Evolutionary conservation across 2,888 invertebrate species (phyloP), one percentile per base, ranked within the genome.

Genomic region (Phyllotreta cruciferae): DNA sequence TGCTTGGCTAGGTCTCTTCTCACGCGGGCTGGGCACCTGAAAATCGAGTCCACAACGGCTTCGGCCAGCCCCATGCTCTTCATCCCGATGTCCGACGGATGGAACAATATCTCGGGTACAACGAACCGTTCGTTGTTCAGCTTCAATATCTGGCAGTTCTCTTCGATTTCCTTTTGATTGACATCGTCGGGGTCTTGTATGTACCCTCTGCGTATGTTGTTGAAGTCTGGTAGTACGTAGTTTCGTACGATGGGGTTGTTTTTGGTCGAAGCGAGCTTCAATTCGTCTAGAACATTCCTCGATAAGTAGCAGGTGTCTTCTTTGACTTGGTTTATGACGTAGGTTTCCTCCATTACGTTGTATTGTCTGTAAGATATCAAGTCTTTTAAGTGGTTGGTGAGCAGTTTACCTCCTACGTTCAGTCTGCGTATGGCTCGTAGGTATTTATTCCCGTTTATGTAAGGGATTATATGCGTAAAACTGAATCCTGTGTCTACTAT

Each of bases 281-380:
- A 90, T 73, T 97, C 96, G 13, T 83, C 82, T 74, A 87, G 86
- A 74, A 96, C 95, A 77, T 98, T 85, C 70, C 87, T 84, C 0
- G 97, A 91, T 0, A 98, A 95, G 83, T 90, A 99, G 79, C 98
- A 98, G 0, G 93, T 89, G 79, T 99, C 98, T 82, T 99, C 99
- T 80, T 99, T 99, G 0, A 92, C 93, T 83, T 99, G 98, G 82
- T 99, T 99, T 50, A 99, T 95, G 0, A 99, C 96, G 82, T 93
- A 96, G 0, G 97, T 96, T 81, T 99, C 99, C 78, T 98, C 98
- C 95, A 98, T 96, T 0, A 99, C 97, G 83, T 99, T 95, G 47
- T 98, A 82, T 78, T 98, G 98, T 44, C 93, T 86, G 80, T 99
- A 99, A 0, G 98, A 98, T 70, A 98, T 89, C 10, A 98, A 88